Conservation (phyloP, 2,888 invertebrate species). For the Drosophila vallismaia region DNA sequence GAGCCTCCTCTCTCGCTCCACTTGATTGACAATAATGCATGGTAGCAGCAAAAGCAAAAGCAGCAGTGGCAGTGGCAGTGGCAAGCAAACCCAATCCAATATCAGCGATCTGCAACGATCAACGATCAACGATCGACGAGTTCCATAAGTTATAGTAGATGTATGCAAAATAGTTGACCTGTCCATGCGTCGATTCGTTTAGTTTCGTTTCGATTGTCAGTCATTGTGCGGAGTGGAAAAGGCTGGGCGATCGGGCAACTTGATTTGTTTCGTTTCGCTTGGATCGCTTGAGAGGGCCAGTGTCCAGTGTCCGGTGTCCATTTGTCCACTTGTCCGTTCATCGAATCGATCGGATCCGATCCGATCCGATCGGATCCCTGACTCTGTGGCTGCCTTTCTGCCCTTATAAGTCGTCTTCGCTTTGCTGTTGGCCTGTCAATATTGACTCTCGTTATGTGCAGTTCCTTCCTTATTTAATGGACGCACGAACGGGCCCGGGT, state of each 20-base stretch:
- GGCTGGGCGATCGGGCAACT: slow-evolving; percentile 60
- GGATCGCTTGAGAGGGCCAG: slow-evolving; percentile 18
- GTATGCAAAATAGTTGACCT: slow-evolving; percentile 83
- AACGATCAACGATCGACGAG: slow-evolving; percentile 70
- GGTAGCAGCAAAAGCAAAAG: slow-evolving; percentile 57
- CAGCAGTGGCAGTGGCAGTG: slow-evolving; percentile 24
- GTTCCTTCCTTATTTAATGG: slow-evolving; percentile 79
- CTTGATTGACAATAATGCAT: slow-evolving; percentile 81
- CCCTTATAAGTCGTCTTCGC: slow-evolving; percentile 72
- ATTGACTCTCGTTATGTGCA: slow-evolving; percentile 78
- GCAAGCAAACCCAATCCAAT: slow-evolving; percentile 33
- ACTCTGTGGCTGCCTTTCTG: slow-evolving; percentile 54
- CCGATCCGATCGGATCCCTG: slow-evolving; percentile 29
- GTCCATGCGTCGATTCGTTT: slow-evolving; percentile 72
- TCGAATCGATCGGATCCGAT: slow-evolving; percentile 19
- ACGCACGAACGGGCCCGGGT: slow-evolving; percentile 61
- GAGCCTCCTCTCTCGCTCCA: slow-evolving; percentile 46
- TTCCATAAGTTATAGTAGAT: slow-evolving; percentile 80
- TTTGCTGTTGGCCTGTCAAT: slow-evolving; percentile 78
- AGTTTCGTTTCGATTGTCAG: slow-evolving; percentile 61
- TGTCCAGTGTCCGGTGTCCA: slow-evolving; percentile 12
- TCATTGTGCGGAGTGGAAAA: slow-evolving; percentile 59
- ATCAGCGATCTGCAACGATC: slow-evolving; percentile 65
- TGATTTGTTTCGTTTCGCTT: slow-evolving; percentile 76
- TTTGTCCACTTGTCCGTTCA: slow-evolving; percentile 37